Base-by-base conservation (phyloP, 2,888 invertebrate species). In the Lasioglossum morio region DNA sequence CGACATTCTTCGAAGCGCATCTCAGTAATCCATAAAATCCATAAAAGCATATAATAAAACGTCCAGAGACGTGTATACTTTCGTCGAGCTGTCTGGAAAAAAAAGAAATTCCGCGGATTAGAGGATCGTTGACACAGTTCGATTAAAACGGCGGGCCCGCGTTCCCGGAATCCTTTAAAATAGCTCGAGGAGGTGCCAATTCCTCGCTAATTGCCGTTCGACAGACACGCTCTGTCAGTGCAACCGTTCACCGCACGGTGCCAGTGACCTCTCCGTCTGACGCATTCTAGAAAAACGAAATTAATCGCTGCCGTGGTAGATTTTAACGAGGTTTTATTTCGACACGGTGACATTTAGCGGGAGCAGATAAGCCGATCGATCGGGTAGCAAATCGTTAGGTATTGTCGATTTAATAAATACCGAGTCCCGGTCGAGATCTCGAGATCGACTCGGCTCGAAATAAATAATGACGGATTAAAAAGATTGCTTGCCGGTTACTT, bases 131-230 rank as follows among this genome's bases (percentile, higher is more conserved):
- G 85, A 84, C 85, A 85, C 85, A 76, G 69, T 85, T 86, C 60
- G 66, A 86, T 81, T 69, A 30, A 78, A 79, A 66, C 76, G 77
- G 34, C 57, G 69, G 53, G 53, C 57, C 57, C 74, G 69, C 80
- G 74, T 83, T 87, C 87, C 77, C 73, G 73, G 87, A 87, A 87
- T 83, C 53, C 72, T 87, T 87, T 87, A 79, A 87, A 87, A 87
- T 87, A 87, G 83, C 72, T 53, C 74, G 69, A 80, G 78, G 43
- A 87, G 80, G 80, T 87, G 87, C 87, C 87, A 87, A 87, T 87
- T 80, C 83, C 77, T 72, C 57, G 87, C 82, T 87, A 87, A 87
- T 87, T 87, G 77, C 87, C 73, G 77, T 87, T 87, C 87, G 87
- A 87, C 87, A 80, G 87, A 87, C 87, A 75, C 34, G 72, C 77